phyloP scores from a whole-genome alignment of 1,140 invertebrate genomes.

The Parapsyche elsis region DNA sequence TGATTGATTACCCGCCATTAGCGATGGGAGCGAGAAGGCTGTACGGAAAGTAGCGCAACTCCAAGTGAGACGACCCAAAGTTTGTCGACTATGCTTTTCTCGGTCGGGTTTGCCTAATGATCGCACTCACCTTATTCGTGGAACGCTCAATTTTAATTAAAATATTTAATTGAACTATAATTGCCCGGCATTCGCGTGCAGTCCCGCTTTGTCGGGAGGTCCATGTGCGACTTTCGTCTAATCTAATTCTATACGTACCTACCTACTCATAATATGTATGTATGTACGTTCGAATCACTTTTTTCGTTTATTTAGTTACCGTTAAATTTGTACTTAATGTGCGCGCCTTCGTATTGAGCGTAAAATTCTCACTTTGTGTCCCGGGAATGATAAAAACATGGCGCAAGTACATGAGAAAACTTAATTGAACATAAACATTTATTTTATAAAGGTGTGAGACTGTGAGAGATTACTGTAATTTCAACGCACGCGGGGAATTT shows the following conservation, averaged over 20 bases:
- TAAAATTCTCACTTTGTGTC: no score
- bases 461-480: no score
- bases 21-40: conserved; percentile 14
- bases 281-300: background rate
- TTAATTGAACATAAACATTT: no score
- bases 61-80: conserved; percentile 10
- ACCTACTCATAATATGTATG: background rate
- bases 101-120: conserved; percentile 25
- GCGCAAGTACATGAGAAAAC: no score
- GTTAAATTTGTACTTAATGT: no score
- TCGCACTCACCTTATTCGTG: conserved; percentile 43
- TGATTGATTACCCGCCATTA: conserved; percentile 47
- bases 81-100: background rate
- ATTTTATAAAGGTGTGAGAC: no score
- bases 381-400: no score
- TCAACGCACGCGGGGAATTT: no score
- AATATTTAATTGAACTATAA: conserved; percentile 51
- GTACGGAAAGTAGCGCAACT: background rate
- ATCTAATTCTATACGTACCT: background rate
- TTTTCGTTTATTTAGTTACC: background rate
- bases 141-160: conserved; percentile 49
- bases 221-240: conserved; percentile 16
- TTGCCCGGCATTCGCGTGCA: conserved; percentile 33
- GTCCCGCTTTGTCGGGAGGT: background rate
- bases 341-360: no score